Base-by-base conservation (phyloP, 1,140 invertebrate species). In the Mactra quadrangularis region DNA sequence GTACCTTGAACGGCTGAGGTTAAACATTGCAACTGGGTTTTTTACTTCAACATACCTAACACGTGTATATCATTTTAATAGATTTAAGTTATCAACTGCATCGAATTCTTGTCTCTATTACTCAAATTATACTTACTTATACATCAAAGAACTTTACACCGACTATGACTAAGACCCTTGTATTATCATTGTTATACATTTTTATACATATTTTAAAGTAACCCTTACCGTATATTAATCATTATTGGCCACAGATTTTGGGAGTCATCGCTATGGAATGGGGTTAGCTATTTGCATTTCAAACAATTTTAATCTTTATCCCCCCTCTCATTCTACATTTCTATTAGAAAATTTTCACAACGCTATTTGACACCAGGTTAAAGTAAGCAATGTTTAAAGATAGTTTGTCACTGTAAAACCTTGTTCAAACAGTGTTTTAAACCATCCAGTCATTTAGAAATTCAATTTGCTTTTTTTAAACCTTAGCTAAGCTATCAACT, bases 251-350 rank as follows among this genome's bases (percentile, higher is more conserved):
- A 31, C n/a, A n/a, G n/a, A 31, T 45, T 31, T 59, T 52, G 38
- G 29, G 35, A 68, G 71, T 74, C 71, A 74, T 59, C 52, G 55
- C 3, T 33, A 59, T 52, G 71, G 71, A 74, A 74, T 74, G 71
- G 71, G 52, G 71, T 59, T 59, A 59, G 22, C 52, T 59, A 74
- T 74, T 74, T 74, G 71, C 71, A 74, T 74, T 74, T 74, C 25
- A 74, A 74, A 74, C 45, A 68, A 19, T 45, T 68, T 68, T 47
- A 68, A 68, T 41, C 64, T 68, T 68, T 50, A 68, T 47, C 47
- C 64, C 45, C 47, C 45, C 38, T n/a, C n/a, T n/a, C n/a, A 22
- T 68, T 68, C 45, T 22, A 22, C n/a, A 55, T 68, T 68, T 52
- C 41, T 27, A 68, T 68, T 25, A 27, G 64, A 13, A n/a, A 68